Percentiles rank a stretch among this genome's conserved stretches.
These are phyloP conservation scores for Diuraphis noxia DNA, from an alignment of 1,140 invertebrate genomes.

Conservation along the genomic window DNA sequence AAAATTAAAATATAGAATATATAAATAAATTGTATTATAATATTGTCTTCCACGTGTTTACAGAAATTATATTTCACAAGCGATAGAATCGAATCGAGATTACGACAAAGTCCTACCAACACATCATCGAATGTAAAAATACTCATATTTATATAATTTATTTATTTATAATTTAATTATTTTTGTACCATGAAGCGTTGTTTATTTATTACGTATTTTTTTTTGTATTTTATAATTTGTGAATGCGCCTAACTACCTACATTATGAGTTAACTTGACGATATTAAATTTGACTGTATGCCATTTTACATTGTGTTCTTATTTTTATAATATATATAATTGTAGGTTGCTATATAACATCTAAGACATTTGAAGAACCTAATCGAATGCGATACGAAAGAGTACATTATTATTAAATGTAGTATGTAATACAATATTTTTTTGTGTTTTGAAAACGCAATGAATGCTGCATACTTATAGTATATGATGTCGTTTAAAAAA, in stretches of 20 bases:
- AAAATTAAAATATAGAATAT: too few species aligned
- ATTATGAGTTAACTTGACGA: neutral
- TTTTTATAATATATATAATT: neutral
- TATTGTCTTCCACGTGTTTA: neutral
- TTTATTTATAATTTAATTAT: slow-evolving; percentile 29
- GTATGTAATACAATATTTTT: too few species aligned
- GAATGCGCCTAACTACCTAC: neutral
- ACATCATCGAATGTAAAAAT: neutral
- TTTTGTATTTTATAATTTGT: neutral
- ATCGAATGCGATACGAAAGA: neutral
- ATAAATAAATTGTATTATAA: too few species aligned
- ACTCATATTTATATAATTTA: slow-evolving; percentile 21
- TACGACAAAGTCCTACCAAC: slow-evolving; percentile 32
- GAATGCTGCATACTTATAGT: neutral
- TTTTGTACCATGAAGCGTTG: neutral
- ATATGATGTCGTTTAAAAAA: neutral
- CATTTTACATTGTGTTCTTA: neutral
- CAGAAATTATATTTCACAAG: slow-evolving; percentile 16
- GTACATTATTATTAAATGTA: neutral
- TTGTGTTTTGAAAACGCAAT: too few species aligned
- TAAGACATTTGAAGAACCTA: neutral
- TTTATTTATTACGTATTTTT: slow-evolving; percentile 19
- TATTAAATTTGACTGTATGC: neutral
- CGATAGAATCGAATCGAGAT: neutral
- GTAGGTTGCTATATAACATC: neutral